Percentiles rank a stretch among this genome's conserved stretches.
These are phyloP conservation scores for Pimephales promelas DNA, from an alignment of 2,113 vertebrate genomes.

Conservation along the genomic window DNA sequence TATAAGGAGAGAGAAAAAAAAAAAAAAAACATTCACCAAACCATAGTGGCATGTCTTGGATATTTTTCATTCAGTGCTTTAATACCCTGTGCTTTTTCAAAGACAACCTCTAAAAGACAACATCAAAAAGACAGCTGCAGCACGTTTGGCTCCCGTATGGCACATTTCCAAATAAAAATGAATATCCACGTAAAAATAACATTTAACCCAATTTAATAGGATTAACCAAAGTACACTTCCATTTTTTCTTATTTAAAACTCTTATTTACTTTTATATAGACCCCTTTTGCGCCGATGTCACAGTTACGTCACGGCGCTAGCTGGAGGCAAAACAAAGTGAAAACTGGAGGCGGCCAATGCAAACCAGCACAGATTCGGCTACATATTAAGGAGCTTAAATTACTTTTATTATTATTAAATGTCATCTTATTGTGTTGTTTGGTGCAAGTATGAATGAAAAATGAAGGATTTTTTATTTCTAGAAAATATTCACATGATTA, in stretches of 20 bases:
- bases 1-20: not conserved
- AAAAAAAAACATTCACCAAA: not conserved
- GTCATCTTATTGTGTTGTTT: too few species aligned
- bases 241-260: too few species aligned
- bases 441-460: too few species aligned
- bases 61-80: not conserved
- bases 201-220: not conserved
- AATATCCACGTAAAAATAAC: not conserved
- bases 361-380: too few species aligned
- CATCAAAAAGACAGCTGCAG: not conserved
- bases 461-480: too few species aligned
- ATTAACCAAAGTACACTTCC: not conserved
- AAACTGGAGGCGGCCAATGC: too few species aligned
- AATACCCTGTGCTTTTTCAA: not conserved
- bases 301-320: too few species aligned
- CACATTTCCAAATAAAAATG: not conserved
- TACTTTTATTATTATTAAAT: too few species aligned
- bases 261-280: not conserved
- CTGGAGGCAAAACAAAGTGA: too few species aligned
- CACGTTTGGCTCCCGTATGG: not conserved
- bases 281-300: too few species aligned
- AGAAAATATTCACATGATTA: too few species aligned
- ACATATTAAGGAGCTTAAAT: too few species aligned
- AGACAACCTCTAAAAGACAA: not conserved
- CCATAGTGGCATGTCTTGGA: not conserved